Evolutionary conservation across 2,888 invertebrate species (phyloP).

Genomic region (Andricus curvator): DNA sequence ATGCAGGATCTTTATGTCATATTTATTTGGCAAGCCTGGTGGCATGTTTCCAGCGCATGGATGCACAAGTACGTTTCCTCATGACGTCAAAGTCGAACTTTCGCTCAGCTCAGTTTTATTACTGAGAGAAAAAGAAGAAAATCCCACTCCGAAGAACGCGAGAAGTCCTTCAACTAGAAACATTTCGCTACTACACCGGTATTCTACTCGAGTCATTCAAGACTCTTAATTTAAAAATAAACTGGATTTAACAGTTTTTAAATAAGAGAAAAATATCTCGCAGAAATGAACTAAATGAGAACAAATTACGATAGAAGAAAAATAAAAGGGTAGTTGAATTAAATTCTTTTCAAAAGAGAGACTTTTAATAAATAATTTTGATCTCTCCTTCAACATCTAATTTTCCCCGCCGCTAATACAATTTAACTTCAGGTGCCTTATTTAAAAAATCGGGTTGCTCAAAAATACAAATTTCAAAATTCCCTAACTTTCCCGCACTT

Average conservation of each 20-base stretch:
- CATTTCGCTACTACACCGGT: background rate
- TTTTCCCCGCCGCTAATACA: no score
- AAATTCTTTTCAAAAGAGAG: background rate
- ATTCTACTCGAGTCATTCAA: background rate
- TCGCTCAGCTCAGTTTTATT: background rate
- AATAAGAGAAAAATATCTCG: background rate
- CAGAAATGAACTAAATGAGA: background rate
- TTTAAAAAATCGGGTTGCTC: no score
- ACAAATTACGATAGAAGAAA: background rate
- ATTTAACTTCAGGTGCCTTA: no score
- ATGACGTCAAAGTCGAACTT: conserved; percentile 6
- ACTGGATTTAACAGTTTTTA: background rate
- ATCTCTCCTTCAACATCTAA: no score
- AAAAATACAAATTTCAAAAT: no score
- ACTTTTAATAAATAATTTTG: background rate
- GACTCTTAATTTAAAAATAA: background rate
- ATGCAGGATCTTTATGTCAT: conserved; percentile 2
- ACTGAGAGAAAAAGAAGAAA: background rate
- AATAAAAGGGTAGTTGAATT: background rate
- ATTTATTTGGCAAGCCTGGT: background rate
- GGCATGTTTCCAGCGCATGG: conserved; percentile 3
- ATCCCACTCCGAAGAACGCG: background rate
- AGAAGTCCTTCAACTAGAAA: background rate
- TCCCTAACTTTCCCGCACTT: no score
- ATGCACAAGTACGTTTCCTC: background rate